phyloP scores from a whole-genome alignment of 1,140 invertebrate species.

The Heliothis subflexa region DNA sequence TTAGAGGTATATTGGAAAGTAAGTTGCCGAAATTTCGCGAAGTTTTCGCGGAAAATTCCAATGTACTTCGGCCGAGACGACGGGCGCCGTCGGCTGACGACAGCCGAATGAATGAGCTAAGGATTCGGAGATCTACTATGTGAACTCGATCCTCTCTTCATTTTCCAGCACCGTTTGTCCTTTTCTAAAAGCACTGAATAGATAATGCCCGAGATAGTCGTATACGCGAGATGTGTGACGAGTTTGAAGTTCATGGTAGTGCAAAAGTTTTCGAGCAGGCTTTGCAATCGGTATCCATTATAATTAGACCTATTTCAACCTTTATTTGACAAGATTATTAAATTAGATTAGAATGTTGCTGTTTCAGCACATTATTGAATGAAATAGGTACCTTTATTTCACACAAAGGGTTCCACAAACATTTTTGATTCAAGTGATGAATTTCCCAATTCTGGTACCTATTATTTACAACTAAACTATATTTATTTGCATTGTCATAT shows the following conservation, averaged over 20 bases:
- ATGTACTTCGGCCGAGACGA: conserved; percentile 45
- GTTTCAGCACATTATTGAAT: conserved; percentile 23
- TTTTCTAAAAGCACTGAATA: conserved; percentile 13
- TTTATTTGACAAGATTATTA: conserved; percentile 43
- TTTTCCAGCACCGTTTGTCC: conserved; percentile 18
- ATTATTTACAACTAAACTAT: background rate
- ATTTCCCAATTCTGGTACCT: background rate
- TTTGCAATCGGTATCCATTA: conserved; percentile 41
- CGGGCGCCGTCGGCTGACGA: conserved; percentile 49
- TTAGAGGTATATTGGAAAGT: conserved; percentile 37
- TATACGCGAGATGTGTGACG: background rate
- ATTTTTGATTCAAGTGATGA: background rate
- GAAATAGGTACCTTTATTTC: background rate
- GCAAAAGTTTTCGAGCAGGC: conserved; percentile 7
- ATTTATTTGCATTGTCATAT: conserved; percentile 1
- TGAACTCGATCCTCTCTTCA: conserved; percentile 29
- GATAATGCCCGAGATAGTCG: conserved; percentile 9
- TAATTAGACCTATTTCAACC: conserved; percentile 49
- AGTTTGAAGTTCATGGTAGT: conserved; percentile 12
- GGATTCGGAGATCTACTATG: conserved; percentile 27
- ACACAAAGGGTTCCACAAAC: background rate
- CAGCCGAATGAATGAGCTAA: conserved; percentile 54
- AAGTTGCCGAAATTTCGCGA: conserved; percentile 54
- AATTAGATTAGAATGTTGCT: conserved; percentile 42
- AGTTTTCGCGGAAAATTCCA: conserved; percentile 53